Conservation (phyloP, 2,888 invertebrate species). For the Leucozona laternaria region DNA sequence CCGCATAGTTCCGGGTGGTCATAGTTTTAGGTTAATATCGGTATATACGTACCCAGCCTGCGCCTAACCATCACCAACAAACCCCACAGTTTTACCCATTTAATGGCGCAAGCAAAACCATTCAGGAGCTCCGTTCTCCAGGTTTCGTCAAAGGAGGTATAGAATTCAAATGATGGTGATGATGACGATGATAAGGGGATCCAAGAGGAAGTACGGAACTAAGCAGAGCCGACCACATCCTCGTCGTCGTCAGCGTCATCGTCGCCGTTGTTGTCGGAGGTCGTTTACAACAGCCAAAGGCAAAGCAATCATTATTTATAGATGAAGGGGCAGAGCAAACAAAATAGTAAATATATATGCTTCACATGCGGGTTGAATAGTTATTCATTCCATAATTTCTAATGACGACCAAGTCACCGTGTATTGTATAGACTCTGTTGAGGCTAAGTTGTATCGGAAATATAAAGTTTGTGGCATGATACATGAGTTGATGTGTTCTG, state of each 20-base stretch:
- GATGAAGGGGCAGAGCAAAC: constrained; percentile 35
- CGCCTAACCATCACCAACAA: constrained; percentile 54
- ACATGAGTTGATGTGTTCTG: constrained; percentile 21
- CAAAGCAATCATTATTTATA: constrained; percentile 58
- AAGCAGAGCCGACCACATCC: not conserved
- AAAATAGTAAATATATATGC: not conserved
- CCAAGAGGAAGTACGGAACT: not conserved
- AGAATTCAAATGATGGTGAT: constrained; percentile 1
- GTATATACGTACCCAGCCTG: not conserved
- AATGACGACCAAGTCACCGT: constrained; percentile 24
- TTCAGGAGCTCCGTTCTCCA: not conserved
- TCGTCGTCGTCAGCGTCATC: constrained; percentile 8
- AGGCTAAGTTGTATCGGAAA: constrained; percentile 44
- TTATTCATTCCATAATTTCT: constrained; percentile 33
- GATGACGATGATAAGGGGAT: not conserved
- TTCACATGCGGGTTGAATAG: constrained; percentile 22
- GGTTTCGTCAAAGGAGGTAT: not conserved
- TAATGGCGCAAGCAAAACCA: constrained; percentile 20
- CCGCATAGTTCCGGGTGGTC: constrained; percentile 32
- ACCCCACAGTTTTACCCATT: constrained; percentile 29
- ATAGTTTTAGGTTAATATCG: constrained; percentile 26
- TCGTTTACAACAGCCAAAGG: constrained; percentile 31
- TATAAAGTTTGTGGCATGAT: constrained; percentile 31
- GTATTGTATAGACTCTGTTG: not conserved
- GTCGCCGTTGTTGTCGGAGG: constrained; percentile 6